Base-by-base conservation (phyloP, 2,888 invertebrate species). In the Eristalis pertinax region DNA sequence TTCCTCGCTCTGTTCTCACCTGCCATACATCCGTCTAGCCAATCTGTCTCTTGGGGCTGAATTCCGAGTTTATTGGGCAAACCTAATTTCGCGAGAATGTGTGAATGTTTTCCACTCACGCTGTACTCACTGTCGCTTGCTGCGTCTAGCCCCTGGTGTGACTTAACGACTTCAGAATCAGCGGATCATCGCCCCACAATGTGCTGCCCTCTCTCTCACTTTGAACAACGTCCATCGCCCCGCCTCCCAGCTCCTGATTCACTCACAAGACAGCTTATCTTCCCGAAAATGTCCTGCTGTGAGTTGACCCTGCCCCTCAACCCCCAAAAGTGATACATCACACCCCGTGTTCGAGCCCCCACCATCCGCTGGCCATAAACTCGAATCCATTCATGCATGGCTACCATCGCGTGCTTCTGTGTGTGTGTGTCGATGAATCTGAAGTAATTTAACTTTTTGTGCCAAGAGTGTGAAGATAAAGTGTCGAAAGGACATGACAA, bases 371-470 rank as follows among this genome's bases (percentile, higher is more conserved):
- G 81, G 68, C 74, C 78, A 62, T 81, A 87, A 80, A 87, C 84
- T 84, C 84, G 73, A 84, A 80, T 58, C 79, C 84, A 84, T 84
- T 84, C 76, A 87, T 84, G 84, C 79, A 79, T 75, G 79, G 68
- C 80, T 69, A 19, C 19, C 19, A 19, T 50, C 19, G 50, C 19
- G 43, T n/a, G n/a, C n/a, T n/a, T 7, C 1, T 7, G 32, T 1
- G 32, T 15, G 19, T 50, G 50, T 50, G 19, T 8, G 19, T 2
- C 2, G 1, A 11, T 3, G 38, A 10, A 83, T 79, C 72, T 76
- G 84, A 87, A 84, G 87, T 87, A 87, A 87, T 87, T 87, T 87
- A 84, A 87, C 79, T 87, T 87, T 86, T 87, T 87, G 78, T 78
- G 11, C 15, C 7, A 19, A 83, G 62, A 87, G 87, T 87, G 84